Base-by-base conservation (phyloP, 2,797 vertebrate species). In the Mergus octosetaceus region DNA sequence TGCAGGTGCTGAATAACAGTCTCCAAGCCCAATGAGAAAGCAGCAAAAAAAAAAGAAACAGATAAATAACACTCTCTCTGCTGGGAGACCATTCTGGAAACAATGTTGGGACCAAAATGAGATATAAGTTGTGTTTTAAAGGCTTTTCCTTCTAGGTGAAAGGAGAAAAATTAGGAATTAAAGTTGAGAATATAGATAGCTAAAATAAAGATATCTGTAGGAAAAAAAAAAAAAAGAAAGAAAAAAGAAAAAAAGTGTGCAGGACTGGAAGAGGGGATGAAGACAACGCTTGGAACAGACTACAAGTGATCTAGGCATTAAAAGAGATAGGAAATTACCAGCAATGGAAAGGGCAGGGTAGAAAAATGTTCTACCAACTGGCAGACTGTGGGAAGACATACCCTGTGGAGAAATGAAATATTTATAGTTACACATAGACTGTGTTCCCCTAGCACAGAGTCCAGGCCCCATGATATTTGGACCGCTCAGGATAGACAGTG, bases 281-380 rank as follows among this genome's bases (percentile, higher is more conserved):
- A 70, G 17, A 10, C 10, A 77, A 25, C 9, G 5, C 10, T 64
- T 56, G 22, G 27, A 80, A 56, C 10, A 51, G 41, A 70, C 53
- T 75, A 15, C 39, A 77, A 47, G 15, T 69, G 4, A 82, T 7
- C 9, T 43, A 45, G 21, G 2, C 45, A 62, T 70, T 66, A 60
- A 87, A 92, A 68, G 15, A 61, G 79, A 45, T 34, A 82, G n/a
- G 15, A 83, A 60, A 65, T 77, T 68, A 85, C 53, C 13, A 74
- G 19, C 57, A 90, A 74, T 16, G 13, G 8, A 83, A 90, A 58
- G 6, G 10, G 1, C 9, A 43, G 18, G 5, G 10, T 66, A 22
- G 41, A 7, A 86, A 66, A 76, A 65, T 10, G 4, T 0, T 45
- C 11, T 85, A 5, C 13, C 19, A 7, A 32, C 76, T 62, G 69